Base-by-base conservation (phyloP, 1,140 invertebrate species). In the Drosophila athabasca region DNA sequence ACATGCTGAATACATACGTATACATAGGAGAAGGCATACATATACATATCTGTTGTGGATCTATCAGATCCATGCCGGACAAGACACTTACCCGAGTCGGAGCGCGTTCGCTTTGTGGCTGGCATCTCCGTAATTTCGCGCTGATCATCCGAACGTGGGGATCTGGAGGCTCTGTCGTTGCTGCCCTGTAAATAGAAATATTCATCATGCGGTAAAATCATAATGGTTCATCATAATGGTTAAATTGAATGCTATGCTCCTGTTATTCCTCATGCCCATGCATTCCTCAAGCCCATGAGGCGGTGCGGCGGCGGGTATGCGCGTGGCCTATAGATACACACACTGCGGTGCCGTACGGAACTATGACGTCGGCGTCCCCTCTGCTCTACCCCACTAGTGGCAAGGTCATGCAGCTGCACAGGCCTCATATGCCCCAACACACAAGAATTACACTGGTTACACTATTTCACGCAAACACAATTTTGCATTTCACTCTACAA, bases 141-240 rank as follows among this genome's bases (percentile, higher is more conserved):
- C 69, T 90, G 88, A 67, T 90, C 89, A 64, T 90, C 89, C 62
- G 89, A 90, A 76, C 89, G 89, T 58, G 89, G 90, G 17, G 89
- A 90, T 67, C 89, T 89, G 13, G 89, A 89, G 61, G 90, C 84
- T 90, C 89, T 89, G 60, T 90, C 89, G 81, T 90, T 90, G 78
- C 89, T 90, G 54, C 89, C 89, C 89, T 90, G 52, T 26, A 19
- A 19, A 19, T 19, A 19, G 17, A 19, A 19, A 19, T 19, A 19
- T 19, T 19, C 17, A 19, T 19, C 17, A 19, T 19, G 17, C 17
- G 17, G 17, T 19, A 1, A 19, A 19, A 19, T 19, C 17, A 19
- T 19, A 19, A 53, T 35, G 24, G 24, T 22, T 9, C 46, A 35
- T 58, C 53, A 9, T 53, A 7, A 31, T 29, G 11, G 8, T 13